Evolutionary conservation across 1,140 invertebrate genomes (phyloP), one percentile per base, ranked within the genome.

Genomic region (Drosophila hydei): DNA sequence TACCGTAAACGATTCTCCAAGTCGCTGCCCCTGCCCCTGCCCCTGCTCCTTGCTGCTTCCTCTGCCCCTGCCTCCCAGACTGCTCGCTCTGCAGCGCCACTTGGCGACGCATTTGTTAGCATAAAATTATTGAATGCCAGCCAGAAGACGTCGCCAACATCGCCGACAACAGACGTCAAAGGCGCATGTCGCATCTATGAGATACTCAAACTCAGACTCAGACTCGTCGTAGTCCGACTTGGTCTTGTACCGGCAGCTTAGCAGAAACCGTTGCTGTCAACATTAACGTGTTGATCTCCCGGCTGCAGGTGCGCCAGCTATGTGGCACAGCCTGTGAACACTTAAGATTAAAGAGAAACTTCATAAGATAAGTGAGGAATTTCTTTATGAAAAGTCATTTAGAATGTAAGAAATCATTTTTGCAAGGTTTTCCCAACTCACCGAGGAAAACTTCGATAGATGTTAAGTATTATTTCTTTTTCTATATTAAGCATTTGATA

Each of bases 101-200:
- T 77, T 81, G 69, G 79, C 79, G 76, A 72, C 75, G 83, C 77
- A 89, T 90, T 90, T 83, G 85, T 90, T 90, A 90, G 79, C 89
- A 90, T 90, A 90, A 90, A 87, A 90, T 90, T 90, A 90, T 90
- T 90, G 85, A 85, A 90, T 83, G 89, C 79, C 78, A 80, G 43
- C 63, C 55, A 51, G 30, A 70, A 85, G 80, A 77, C 83, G 71
- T 54, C 77, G 74, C 60, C 81, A 75, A 55, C 67, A 55, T 67
- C 59, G 74, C 71, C 69, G 69, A 40, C 70, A 33, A 33, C 30
- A 68, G 62, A 65, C 65, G 64, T 72, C 64, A 69, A 42, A 65
- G 60, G 33, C 71, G 71, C 71, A 73, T 69, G 51, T 73, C 71
- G 56, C 64, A 73, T 73, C 71, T 73, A 73, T 73, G 64, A 69